phyloP scores from a whole-genome alignment of 2,888 invertebrate species.

The Folsomia candida region DNA sequence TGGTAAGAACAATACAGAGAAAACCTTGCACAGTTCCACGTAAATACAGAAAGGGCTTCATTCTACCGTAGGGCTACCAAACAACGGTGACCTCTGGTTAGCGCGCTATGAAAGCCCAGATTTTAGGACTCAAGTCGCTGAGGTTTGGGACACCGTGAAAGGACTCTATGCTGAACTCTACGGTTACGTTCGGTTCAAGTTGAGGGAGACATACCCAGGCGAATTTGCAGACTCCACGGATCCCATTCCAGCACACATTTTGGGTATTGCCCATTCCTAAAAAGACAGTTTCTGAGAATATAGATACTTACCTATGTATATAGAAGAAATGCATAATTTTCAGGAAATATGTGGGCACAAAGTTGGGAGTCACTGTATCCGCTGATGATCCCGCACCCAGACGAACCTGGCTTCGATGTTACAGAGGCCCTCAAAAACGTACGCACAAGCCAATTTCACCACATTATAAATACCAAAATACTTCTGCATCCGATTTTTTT shows the following conservation, averaged over 20 bases:
- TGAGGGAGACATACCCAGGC: constrained; percentile 63
- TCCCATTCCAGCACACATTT: constrained; percentile 78
- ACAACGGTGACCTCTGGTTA: constrained; percentile 85
- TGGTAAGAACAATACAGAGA: constrained; percentile 61
- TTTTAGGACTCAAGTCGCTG: constrained; percentile 58
- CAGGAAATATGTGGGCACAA: constrained; percentile 78
- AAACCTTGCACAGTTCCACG: too few relatives aligned
- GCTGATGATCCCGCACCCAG: constrained; percentile 72
- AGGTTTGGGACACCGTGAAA: constrained; percentile 63
- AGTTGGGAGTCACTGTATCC: constrained; percentile 75
- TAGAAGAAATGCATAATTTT: too few relatives aligned
- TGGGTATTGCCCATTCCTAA: constrained; percentile 59
- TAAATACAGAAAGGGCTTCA: not conserved
- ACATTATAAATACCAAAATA: constrained; percentile 1
- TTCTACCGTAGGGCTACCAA: constrained; percentile 72
- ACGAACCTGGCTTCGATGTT: constrained; percentile 68
- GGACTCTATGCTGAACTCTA: constrained; percentile 80
- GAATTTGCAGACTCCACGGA: constrained; percentile 57
- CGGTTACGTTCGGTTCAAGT: constrained; percentile 71
- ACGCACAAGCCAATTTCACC: not conserved
- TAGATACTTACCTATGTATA: not conserved
- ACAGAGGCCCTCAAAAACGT: constrained; percentile 68
- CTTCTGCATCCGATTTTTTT: not conserved
- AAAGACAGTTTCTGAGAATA: not conserved
- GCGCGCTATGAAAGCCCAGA: constrained; percentile 69